These are phyloP conservation scores for Ochropleura plecta DNA, from an alignment of 2,888 invertebrate species.

Conservation along the genomic window DNA sequence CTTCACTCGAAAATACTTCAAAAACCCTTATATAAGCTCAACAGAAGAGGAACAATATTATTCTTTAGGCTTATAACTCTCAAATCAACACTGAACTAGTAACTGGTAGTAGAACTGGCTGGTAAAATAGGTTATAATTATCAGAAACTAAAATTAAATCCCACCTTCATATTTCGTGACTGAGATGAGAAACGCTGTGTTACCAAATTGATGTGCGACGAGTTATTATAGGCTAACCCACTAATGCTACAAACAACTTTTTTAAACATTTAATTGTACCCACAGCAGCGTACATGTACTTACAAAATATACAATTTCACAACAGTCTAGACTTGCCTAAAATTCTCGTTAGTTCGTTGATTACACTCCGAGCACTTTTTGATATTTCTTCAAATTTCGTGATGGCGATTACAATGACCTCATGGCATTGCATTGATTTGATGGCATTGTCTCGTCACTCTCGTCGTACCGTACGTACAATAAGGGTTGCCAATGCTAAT, in stretches of 20 bases:
- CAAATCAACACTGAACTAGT: neutral
- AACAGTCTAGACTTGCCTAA: neutral
- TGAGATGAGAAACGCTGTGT: slow-evolving; percentile 19
- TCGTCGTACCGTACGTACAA: no score
- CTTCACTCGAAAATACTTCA: neutral
- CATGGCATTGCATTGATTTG: no score
- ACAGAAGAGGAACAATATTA: neutral
- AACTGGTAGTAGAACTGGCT: neutral
- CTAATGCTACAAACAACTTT: slow-evolving; percentile 27
- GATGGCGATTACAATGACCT: no score
- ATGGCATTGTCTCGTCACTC: no score
- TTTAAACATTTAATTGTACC: slow-evolving; percentile 51
- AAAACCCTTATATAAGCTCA: neutral
- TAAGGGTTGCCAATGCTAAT: no score
- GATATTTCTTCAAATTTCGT: no score
- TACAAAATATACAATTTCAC: slow-evolving; percentile 10
- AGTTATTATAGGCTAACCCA: slow-evolving; percentile 25
- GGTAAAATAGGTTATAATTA: neutral
- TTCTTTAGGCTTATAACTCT: neutral
- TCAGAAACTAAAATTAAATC: neutral
- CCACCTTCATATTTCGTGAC: slow-evolving; percentile 59
- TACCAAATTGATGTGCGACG: neutral
- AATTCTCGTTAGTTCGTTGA: neutral
- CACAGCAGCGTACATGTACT: slow-evolving; percentile 15
- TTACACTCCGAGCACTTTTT: neutral